Conservation (phyloP, 1,140 invertebrate species). For the Chironomus striatipennis region DNA sequence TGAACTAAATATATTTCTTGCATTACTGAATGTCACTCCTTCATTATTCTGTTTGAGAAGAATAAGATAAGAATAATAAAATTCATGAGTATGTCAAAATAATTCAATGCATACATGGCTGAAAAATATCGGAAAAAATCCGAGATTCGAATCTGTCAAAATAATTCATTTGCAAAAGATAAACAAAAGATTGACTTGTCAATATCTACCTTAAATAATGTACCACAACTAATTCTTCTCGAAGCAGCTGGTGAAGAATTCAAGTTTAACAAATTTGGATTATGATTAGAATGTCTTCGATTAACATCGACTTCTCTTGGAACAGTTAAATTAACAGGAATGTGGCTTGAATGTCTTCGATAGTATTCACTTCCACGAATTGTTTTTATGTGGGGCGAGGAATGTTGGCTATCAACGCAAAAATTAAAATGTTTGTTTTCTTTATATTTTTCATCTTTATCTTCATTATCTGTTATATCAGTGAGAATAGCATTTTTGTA, state of each 20-base stretch:
- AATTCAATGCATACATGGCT: too few relatives aligned
- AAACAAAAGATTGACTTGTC: background rate
- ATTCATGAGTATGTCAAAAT: background rate
- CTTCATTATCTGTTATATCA: background rate
- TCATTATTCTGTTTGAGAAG: slow-evolving; percentile 42
- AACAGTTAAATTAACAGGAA: slow-evolving; percentile 33
- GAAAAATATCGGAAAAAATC: too few relatives aligned
- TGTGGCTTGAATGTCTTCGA: slow-evolving; percentile 38
- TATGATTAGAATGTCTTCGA: slow-evolving; percentile 44
- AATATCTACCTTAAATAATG: slow-evolving; percentile 56
- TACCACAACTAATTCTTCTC: slow-evolving; percentile 66
- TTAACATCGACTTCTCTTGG: slow-evolving; percentile 38
- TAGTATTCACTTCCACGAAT: slow-evolving; percentile 31
- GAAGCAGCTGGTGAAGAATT: slow-evolving; percentile 64
- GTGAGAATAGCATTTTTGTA: slow-evolving; percentile 4
- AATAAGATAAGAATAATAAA: slow-evolving; percentile 4
- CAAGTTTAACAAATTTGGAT: slow-evolving; percentile 49
- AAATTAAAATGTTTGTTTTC: slow-evolving; percentile 41
- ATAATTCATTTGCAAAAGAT: too few relatives aligned
- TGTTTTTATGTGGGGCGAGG: slow-evolving; percentile 45
- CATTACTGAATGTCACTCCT: slow-evolving; percentile 48
- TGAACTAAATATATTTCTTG: slow-evolving; percentile 41
- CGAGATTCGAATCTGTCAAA: too few relatives aligned
- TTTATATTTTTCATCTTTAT: background rate
- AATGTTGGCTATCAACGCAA: slow-evolving; percentile 59